Evolutionary conservation across 1,140 invertebrate species (phyloP), one percentile per base, ranked within the genome.

Genomic region (Pogonognathellus flavescens): DNA sequence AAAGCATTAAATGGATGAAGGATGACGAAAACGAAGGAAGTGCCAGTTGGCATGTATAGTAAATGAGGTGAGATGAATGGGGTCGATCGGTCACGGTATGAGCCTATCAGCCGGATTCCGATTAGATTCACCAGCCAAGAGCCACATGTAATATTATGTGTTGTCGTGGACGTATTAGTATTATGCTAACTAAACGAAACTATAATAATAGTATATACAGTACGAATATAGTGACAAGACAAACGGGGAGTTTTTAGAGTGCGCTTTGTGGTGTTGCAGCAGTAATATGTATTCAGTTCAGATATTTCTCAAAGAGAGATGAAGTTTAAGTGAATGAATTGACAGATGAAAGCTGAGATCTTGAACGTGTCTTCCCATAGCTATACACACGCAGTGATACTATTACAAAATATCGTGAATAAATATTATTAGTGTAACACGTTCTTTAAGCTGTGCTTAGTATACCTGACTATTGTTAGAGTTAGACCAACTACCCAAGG

Each of bases 41-140:
- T 85, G 84, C 84, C 70, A 87, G 62, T 55, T 85, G 82, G 86
- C 84, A 85, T 87, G 80, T 84, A 76, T 84, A 87, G 50, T 87
- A 87, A 87, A 87, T 87, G 87, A 87, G 87, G 82, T 87, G 82
- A 86, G 83, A 87, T 87, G 87, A 86, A 87, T 87, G 84, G 70
- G 72, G 50, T 85, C 55, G 70, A 87, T 87, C 84, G 62, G 87
- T 86, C 87, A 87, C 76, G 87, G 82, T 85, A 57, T 60, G 59
- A 86, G 66, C 25, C 85, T 82, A 55, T 85, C 70, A 60, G 53
- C 80, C 52, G 55, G 55, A 57, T 25, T 14, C 52, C 59, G 82
- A 66, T 83, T 66, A 62, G 59, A 66, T 49, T 83, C 55, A 66
- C 59, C 52, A 70, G 62, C 62, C 70, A 76, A 41, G n/a, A 41